Base-by-base conservation (phyloP, 1,140 invertebrate species). In the Akabosia matsudoensis region DNA sequence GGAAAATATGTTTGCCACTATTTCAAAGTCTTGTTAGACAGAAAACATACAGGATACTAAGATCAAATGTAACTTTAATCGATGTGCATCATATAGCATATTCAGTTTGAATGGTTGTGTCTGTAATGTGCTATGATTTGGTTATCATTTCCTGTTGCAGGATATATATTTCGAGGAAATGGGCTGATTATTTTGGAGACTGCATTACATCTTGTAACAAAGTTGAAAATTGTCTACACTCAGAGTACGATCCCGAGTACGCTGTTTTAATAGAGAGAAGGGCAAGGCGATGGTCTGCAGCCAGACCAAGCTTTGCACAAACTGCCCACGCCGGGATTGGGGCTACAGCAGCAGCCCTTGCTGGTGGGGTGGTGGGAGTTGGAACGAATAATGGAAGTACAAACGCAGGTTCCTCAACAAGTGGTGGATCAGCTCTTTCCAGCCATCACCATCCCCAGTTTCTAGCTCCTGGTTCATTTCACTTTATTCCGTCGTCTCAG, bases 141-240 rank as follows among this genome's bases (percentile, higher is more conserved):
- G n/a, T 24, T 13, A n/a, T 56, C 13, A 80, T 67, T 73, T 28
- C 22, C 45, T 76, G 28, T 7, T 75, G 22, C 67, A 92, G 0
- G 92, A 93, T 82, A 92, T 93, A 85, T 84, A 93, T 34, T 86
- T 93, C 2, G 92, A 93, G 78, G 92, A 93, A n/a, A 80, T 86
- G 93, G 80, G 80, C 79, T 54, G 92, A 93, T 80, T 93, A 92
- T 79, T 92, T 92, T 73, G 91, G 91, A 28, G 92, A 94, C 82
- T 93, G 92, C 84, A 94, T 94, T 83, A 94, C 70, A 26, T 94
- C 92, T 31, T 94, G 92, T 85, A 93, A 94, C 85, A 93, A 94
- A 87, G 91, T 92, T 81, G 77, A 76, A 52, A 78, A 79, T 54
- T 79, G 73, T 67, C 73, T 81, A 0, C 52, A 76, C 7, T 74